Evolutionary conservation across 2,888 invertebrate genomes (phyloP).

Genomic region (Hermodice carunculata): DNA sequence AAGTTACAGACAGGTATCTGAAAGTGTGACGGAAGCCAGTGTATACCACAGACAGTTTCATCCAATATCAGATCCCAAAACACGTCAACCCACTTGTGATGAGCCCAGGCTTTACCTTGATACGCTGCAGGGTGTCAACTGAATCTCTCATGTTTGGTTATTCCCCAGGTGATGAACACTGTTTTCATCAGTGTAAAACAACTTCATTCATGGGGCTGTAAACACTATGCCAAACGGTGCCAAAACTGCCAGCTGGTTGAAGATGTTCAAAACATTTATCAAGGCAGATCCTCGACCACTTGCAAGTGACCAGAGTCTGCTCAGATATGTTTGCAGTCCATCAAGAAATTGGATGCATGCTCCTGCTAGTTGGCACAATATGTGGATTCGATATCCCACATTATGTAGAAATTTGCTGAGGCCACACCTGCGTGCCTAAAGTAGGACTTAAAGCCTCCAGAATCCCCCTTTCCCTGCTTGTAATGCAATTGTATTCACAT

Average conservation of each 20-base stretch:
- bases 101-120: too few species aligned
- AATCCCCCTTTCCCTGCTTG: slow-evolving; percentile 6
- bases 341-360: not conserved
- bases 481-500: slow-evolving; percentile 1
- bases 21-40: too few species aligned
- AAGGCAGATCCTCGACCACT: slow-evolving; percentile 1
- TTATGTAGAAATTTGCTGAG: not conserved
- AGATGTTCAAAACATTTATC: not conserved
- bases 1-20: too few species aligned
- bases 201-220: slow-evolving; percentile 1
- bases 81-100: too few species aligned
- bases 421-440: not conserved
- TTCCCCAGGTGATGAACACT: not conserved
- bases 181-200: not conserved
- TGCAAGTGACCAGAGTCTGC: not conserved
- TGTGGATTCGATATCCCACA: slow-evolving; percentile 7
- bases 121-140: too few species aligned
- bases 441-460: not conserved
- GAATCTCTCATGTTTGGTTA: too few species aligned
- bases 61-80: too few species aligned
- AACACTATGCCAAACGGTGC: not conserved
- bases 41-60: too few species aligned
- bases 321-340: not conserved
- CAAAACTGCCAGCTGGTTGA: not conserved
- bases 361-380: slow-evolving; percentile 7